phyloP scores from a whole-genome alignment of 2,888 invertebrate genomes.

The Scaptomyza polygonia region DNA sequence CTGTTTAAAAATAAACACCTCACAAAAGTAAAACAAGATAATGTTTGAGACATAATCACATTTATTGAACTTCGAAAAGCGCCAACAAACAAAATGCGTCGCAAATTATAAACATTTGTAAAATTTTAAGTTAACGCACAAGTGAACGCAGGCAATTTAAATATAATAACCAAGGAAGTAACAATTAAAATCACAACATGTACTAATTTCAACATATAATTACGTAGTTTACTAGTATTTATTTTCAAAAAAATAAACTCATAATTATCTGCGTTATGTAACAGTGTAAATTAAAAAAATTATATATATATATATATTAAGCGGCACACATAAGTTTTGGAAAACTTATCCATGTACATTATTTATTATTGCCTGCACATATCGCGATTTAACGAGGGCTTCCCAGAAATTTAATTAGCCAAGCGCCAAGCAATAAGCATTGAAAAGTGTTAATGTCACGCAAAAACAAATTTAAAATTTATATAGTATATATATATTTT shows the following conservation, averaged over 20 bases:
- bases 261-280: background rate
- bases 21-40: constrained; percentile 27
- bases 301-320: background rate
- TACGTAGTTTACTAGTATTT: no score
- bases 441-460: constrained; percentile 18
- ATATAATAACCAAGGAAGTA: no score
- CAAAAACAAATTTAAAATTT: constrained; percentile 21
- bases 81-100: constrained; percentile 38
- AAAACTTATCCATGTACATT: no score
- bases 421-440: constrained; percentile 2
- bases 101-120: constrained; percentile 18
- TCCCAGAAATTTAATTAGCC: constrained; percentile 16
- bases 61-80: constrained; percentile 6
- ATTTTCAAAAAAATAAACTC: no score
- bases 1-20: constrained; percentile 16
- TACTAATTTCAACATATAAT: background rate
- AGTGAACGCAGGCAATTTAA: no score
- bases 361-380: background rate
- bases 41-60: constrained; percentile 25
- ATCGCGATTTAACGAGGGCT: constrained; percentile 6
- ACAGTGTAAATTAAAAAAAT: background rate
- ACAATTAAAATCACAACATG: background rate
- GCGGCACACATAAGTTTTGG: no score
- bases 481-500: constrained; percentile 25
- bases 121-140: constrained; percentile 8